phyloP scores from a whole-genome alignment of 2,797 vertebrate species.

The Spea hammondii region DNA sequence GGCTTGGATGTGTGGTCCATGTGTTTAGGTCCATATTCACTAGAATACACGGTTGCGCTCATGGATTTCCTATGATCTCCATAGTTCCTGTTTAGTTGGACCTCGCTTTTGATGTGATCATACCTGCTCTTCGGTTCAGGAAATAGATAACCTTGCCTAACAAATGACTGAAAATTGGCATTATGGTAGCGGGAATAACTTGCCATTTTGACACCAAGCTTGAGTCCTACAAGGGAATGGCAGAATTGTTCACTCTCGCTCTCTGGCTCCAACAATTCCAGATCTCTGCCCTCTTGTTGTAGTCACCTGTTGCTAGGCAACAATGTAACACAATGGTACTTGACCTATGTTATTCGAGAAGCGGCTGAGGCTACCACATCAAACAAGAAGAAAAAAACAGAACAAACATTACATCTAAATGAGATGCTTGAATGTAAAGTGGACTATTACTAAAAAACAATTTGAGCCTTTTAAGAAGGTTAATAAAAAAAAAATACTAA shows the following conservation, averaged over 20 bases:
- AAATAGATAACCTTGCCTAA: conserved; percentile 16
- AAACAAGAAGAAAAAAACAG: conserved; percentile 14
- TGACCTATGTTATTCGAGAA: conserved; percentile 26
- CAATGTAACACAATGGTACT: conserved; percentile 20
- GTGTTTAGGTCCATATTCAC: conserved; percentile 54
- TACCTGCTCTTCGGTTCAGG: conserved; percentile 1
- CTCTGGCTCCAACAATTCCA: neutral
- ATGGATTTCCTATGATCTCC: conserved; percentile 37
- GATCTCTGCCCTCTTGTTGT: conserved; percentile 37
- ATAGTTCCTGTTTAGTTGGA: conserved; percentile 54
- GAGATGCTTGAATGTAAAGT: neutral
- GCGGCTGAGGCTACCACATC: conserved; percentile 3
- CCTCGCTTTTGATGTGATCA: conserved; percentile 56
- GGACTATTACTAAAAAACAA: neutral
- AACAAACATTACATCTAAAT: conserved; percentile 32
- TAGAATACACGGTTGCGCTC: conserved; percentile 51
- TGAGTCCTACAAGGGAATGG: neutral
- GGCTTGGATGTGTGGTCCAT: conserved; percentile 35
- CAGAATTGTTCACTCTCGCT: neutral
- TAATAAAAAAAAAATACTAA: neutral
- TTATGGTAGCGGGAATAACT: conserved; percentile 52
- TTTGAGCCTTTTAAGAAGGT: neutral
- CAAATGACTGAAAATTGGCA: conserved; percentile 50
- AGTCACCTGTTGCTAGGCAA: conserved; percentile 68
- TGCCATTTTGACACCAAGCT: conserved; percentile 20